These are phyloP conservation scores for Tragulus kanchil DNA, from an alignment of 2,113 vertebrate species.

Conservation along the genomic window DNA sequence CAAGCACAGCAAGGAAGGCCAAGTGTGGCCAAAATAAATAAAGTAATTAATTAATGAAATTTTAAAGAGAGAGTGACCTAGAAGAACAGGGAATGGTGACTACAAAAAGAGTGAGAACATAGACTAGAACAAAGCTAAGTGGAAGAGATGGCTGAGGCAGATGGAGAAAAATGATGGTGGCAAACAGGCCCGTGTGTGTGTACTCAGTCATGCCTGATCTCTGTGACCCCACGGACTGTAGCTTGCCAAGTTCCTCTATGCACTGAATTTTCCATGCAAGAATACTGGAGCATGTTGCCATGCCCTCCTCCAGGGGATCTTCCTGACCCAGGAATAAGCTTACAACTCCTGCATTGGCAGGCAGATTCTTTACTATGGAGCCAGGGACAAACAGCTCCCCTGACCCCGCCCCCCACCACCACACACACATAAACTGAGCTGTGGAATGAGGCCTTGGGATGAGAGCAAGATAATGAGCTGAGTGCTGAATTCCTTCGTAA, in stretches of 20 bases:
- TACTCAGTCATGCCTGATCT: background rate
- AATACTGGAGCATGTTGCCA: background rate
- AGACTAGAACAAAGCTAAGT: background rate
- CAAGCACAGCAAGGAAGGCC: background rate
- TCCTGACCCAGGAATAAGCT: background rate
- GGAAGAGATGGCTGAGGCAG: background rate
- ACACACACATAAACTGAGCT: background rate
- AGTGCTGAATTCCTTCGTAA: background rate
- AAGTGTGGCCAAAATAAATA: background rate
- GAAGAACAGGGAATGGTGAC: background rate
- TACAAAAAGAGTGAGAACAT: background rate
- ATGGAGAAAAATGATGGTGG: background rate
- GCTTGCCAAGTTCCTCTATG: background rate
- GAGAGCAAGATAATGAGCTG: background rate
- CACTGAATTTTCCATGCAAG: background rate
- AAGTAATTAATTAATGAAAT: background rate
- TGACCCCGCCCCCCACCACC: rapidly evolving
- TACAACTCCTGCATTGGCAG: rapidly evolving
- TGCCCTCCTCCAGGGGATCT: background rate
- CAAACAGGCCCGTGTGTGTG: background rate
- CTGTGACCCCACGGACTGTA: background rate
- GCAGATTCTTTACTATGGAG: background rate
- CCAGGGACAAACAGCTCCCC: background rate
- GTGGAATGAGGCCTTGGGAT: background rate
- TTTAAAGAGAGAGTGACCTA: background rate